Evolutionary conservation across 2,797 vertebrate species (phyloP).

Genomic region (Typhlichthys subterraneus): DNA sequence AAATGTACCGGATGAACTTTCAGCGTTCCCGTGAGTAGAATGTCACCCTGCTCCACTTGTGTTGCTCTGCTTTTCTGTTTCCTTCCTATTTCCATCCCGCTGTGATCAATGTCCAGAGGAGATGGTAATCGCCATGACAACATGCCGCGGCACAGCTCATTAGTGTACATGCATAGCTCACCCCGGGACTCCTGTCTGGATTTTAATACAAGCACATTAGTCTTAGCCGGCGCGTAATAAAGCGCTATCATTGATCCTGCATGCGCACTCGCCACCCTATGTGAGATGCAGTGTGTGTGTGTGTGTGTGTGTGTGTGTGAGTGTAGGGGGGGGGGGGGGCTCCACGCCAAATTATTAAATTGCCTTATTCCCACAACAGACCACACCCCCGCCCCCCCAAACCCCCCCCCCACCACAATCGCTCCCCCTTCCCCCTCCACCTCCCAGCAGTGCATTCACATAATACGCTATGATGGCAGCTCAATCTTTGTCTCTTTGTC

Average conservation of each 20-base stretch:
- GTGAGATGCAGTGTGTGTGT: no score
- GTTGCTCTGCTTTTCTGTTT: slow-evolving; percentile 35
- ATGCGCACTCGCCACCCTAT: slow-evolving; percentile 3
- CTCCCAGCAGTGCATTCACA: slow-evolving; percentile 47
- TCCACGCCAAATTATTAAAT: slow-evolving; percentile 31
- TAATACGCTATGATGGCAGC: slow-evolving; percentile 69
- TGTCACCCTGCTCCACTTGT: slow-evolving; percentile 34
- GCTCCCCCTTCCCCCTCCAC: slow-evolving; percentile 8
- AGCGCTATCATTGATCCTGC: slow-evolving; percentile 62
- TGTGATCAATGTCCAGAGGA: slow-evolving; percentile 64
- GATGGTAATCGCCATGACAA: slow-evolving; percentile 67
- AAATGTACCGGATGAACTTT: slow-evolving; percentile 45
- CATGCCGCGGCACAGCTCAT: slow-evolving; percentile 70
- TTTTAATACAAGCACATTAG: slow-evolving; percentile 57
- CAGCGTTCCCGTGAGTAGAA: slow-evolving; percentile 27
- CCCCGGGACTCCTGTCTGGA: slow-evolving; percentile 60
- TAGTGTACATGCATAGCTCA: slow-evolving; percentile 68
- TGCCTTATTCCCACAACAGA: slow-evolving; percentile 1
- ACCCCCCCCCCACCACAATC: slow-evolving; percentile 20
- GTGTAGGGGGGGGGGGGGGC: slow-evolving; percentile 20
- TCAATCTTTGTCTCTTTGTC: slow-evolving; percentile 66
- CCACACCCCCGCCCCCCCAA: background rate
- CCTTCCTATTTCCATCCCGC: slow-evolving; percentile 43
- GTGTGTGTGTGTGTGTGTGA: no score
- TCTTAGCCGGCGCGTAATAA: slow-evolving; percentile 57